Conservation (phyloP, 1,140 invertebrate genomes). For the Drosophila leontia region DNA sequence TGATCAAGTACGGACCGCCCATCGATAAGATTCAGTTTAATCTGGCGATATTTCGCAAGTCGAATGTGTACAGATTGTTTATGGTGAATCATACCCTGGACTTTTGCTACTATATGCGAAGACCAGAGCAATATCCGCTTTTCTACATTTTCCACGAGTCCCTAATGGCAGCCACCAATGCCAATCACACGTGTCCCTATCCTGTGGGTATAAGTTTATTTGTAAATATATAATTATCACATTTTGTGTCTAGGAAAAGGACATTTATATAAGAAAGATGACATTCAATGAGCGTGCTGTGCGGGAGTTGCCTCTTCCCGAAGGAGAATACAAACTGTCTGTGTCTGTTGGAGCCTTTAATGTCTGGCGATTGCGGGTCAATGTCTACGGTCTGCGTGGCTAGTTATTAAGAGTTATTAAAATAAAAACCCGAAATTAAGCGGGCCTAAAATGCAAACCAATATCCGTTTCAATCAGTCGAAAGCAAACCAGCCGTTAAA, state of each 20-base stretch:
- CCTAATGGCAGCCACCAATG: constrained; percentile 29
- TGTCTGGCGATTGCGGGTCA: constrained; percentile 30
- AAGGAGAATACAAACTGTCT: constrained; percentile 41
- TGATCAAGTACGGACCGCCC: constrained; percentile 11
- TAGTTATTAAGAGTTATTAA: constrained; percentile 12
- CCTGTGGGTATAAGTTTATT: constrained; percentile 11
- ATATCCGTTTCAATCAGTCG: not conserved
- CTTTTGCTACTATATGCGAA: constrained; percentile 58
- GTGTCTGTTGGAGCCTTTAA: constrained; percentile 16
- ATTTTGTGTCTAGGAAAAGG: constrained; percentile 21
- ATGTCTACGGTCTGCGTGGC: constrained; percentile 25
- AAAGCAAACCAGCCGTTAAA: constrained; percentile 14
- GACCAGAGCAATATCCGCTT: constrained; percentile 38
- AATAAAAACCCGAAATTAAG: constrained; percentile 6
- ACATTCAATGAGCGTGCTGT: constrained; percentile 7
- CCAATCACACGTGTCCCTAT: constrained; percentile 63
- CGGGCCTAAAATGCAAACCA: not conserved
- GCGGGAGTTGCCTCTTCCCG: constrained; percentile 30
- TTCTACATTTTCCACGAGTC: constrained; percentile 49
- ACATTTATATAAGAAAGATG: constrained; percentile 21
- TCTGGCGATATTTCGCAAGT: constrained; percentile 33
- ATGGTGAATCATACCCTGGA: constrained; percentile 50
- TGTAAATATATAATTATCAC: not conserved
- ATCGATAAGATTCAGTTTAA: constrained; percentile 36
- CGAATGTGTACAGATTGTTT: constrained; percentile 49